Percentiles rank a stretch among this genome's conserved stretches.
Conservation (phyloP, 2,797 vertebrate genomes). For the Tadarida brasiliensis region DNA sequence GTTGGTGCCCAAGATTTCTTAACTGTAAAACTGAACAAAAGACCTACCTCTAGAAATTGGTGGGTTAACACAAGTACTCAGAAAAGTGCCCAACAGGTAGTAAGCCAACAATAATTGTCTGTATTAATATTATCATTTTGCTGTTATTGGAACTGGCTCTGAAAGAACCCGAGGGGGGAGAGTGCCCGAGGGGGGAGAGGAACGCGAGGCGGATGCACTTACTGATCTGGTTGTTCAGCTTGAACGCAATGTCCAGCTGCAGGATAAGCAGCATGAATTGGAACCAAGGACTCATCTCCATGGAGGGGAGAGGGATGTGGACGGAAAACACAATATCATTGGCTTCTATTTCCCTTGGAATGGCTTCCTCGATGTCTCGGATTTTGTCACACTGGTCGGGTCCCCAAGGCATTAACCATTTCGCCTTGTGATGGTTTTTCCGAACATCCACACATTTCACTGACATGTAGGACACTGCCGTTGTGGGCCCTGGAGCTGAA, state of each 20-base stretch:
- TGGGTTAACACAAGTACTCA: neutral
- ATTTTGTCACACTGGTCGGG: conserved; percentile 93
- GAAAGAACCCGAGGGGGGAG: neutral
- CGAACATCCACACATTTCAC: conserved; percentile 94
- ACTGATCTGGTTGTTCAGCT: conserved; percentile 96
- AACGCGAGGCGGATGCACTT: conserved; percentile 64
- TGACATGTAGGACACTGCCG: conserved; percentile 91
- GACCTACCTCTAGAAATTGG: neutral
- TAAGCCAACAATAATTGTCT: neutral
- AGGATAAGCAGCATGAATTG: conserved; percentile 98
- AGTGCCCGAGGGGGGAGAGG: neutral
- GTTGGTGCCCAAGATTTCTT: neutral
- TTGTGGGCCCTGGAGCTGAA: conserved; percentile 95
- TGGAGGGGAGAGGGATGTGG: conserved; percentile 93
- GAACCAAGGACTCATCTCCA: conserved; percentile 99
- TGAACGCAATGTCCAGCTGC: conserved; percentile 97
- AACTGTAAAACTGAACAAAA: neutral
- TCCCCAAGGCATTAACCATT: conserved; percentile 97
- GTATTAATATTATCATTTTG: neutral
- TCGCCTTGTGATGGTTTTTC: conserved; percentile 90
- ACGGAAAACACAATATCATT: conserved; percentile 97
- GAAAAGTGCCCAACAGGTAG: neutral
- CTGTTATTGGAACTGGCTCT: neutral
- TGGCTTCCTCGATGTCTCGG: conserved; percentile 93
- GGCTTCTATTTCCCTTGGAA: conserved; percentile 93